Evolutionary conservation across 2,113 vertebrate species (phyloP), one percentile per base, ranked within the genome.

Genomic region (Lucifuga dentata): DNA sequence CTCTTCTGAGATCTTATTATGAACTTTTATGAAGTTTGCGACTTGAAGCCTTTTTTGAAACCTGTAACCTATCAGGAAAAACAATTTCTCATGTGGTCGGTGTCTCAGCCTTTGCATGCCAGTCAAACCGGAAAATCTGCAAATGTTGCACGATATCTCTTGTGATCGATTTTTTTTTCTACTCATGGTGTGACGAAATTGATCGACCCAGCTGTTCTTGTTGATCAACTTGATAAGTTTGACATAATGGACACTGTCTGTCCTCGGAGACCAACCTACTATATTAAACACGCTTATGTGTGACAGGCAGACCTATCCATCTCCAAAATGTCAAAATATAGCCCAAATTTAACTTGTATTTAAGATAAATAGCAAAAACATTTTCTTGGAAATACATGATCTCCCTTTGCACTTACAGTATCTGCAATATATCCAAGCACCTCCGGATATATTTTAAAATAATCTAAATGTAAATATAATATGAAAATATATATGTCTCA

Each of bases 191-290:
- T 32, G 35, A 41, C 5, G 20, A 13, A 61, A 19, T 3, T 6
- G 10, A 15, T 46, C 21, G 13, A 11, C 9, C 38, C 53, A 68
- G 43, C 0, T 74, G 74, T 60, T 76, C 7, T 4, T 4, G 55
- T 59, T 21, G 53, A 15, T 68, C 74, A 63, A 41, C 61, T 55
- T 52, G 13, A 44, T 8, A 56, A 52, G 20, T 62, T 67, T 11
- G 26, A 7, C 26, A 13, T 2, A 62, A 81, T 73, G 65, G 19
- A 39, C 7, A 51, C 13, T 29, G 24, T 35, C 0, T 51, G 15
- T 17, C 24, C 11, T 21, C 12, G 5, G 19, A 43, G 51, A 45
- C 78, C 78, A 49, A 76, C 80, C 78, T 63, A 72, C 59, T 20
- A 3, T 0, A 7, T 48, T 9, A 29, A 29, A 1, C 32, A 38